Conservation (phyloP, 2,888 invertebrate species). For the Sipha maydis region DNA sequence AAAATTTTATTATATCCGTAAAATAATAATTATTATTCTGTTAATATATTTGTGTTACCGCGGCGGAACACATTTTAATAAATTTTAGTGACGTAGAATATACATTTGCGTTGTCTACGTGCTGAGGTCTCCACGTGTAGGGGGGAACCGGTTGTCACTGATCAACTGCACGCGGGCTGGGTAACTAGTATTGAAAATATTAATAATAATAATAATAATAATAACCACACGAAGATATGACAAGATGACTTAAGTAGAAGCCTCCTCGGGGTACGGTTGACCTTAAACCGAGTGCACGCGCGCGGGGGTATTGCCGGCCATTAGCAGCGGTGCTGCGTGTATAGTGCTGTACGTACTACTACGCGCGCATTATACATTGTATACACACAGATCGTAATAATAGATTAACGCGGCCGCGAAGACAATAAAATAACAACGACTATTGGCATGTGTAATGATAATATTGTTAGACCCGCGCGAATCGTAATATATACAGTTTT, state of each 20-base stretch:
- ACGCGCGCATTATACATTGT: neutral
- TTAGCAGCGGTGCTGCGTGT: slow-evolving; percentile 34
- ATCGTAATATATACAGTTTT: neutral
- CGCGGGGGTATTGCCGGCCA: slow-evolving; percentile 39
- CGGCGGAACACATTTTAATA: slow-evolving; percentile 2
- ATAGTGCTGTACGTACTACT: neutral
- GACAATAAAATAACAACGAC: slow-evolving; percentile 15
- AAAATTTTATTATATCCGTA: slow-evolving; percentile 40
- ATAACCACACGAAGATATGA: slow-evolving; percentile 43
- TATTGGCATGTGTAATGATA: neutral
- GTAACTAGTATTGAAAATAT: slow-evolving; percentile 55
- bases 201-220: slow-evolving; percentile 42
- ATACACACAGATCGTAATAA: slow-evolving; percentile 15
- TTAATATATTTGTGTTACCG: slow-evolving; percentile 14
- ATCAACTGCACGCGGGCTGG: slow-evolving; percentile 33
- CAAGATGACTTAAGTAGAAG: slow-evolving; percentile 58
- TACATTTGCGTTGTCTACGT: neutral
- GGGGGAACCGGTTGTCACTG: slow-evolving; percentile 61
- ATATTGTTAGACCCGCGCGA: neutral
- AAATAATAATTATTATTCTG: slow-evolving; percentile 33
- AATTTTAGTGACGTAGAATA: slow-evolving; percentile 25
- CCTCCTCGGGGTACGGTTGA: slow-evolving; percentile 55
- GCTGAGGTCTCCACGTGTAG: slow-evolving; percentile 7
- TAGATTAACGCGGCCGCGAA: slow-evolving; percentile 31
- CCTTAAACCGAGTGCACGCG: slow-evolving; percentile 30